A percentile compares a stretch with the other conserved stretches of the same genome.
Evolutionary conservation across 2,888 invertebrate species (phyloP).

Genomic region (Drosophila engyochracea): DNA sequence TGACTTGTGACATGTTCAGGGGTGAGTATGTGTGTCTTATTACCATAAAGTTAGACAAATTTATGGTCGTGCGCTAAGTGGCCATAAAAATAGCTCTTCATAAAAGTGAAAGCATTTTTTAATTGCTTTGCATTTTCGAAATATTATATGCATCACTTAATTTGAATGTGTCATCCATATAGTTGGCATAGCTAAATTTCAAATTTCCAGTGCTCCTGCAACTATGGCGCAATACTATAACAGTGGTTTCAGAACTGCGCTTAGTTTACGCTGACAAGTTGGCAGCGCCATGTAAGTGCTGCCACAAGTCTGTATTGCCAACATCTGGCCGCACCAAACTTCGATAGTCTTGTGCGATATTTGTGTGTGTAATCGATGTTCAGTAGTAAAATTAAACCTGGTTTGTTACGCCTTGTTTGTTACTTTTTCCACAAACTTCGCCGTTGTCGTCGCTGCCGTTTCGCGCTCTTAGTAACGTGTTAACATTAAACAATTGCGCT

Average conservation of each 20-base stretch:
- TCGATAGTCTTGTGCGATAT: slow-evolving; percentile 43
- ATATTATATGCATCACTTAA: slow-evolving; percentile 4
- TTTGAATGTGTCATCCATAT: not conserved
- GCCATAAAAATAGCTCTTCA: slow-evolving; percentile 34
- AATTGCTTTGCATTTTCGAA: slow-evolving; percentile 8
- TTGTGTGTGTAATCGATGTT: slow-evolving; percentile 25
- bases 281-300: slow-evolving; percentile 26
- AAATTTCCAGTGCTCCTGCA: slow-evolving; percentile 30
- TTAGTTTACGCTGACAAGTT: slow-evolving; percentile 20
- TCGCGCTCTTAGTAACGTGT: slow-evolving; percentile 50
- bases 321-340: slow-evolving; percentile 25
- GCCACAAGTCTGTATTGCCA: slow-evolving; percentile 4
- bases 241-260: slow-evolving; percentile 39
- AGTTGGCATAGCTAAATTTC: slow-evolving; percentile 16
- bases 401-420: slow-evolving; percentile 55
- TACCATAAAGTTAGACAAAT: slow-evolving; percentile 27
- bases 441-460: slow-evolving; percentile 39
- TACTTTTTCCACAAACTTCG: slow-evolving; percentile 46
- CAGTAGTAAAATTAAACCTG: slow-evolving; percentile 66
- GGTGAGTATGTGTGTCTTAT: slow-evolving; percentile 12
- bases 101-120: slow-evolving; percentile 39
- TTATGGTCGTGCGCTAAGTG: slow-evolving; percentile 31
- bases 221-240: slow-evolving; percentile 29
- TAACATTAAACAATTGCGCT: slow-evolving; percentile 65
- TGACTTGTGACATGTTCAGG: slow-evolving; percentile 15